phyloP scores from a whole-genome alignment of 1,140 invertebrate genomes.

The Neotoxoptera formosana region DNA sequence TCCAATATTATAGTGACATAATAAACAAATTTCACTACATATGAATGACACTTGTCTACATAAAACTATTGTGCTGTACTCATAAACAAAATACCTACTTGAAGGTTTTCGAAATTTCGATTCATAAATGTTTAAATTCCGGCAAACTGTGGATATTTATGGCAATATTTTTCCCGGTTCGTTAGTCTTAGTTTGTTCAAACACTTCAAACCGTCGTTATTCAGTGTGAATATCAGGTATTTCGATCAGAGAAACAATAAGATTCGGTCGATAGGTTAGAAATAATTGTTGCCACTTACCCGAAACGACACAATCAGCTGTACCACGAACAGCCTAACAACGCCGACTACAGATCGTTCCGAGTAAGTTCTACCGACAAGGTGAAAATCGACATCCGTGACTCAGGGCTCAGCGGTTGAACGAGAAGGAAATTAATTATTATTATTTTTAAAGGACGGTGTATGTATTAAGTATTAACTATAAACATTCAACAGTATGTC shows the following conservation, averaged over 20 bases:
- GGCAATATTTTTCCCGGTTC: neutral
- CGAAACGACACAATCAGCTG: neutral
- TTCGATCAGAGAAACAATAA: neutral
- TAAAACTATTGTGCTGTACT: neutral
- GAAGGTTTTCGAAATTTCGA: neutral
- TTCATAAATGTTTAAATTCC: neutral
- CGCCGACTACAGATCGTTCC: neutral
- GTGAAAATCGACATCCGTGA: neutral
- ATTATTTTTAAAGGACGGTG: neutral
- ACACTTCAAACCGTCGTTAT: neutral
- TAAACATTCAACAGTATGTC: no score
- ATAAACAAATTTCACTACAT: neutral
- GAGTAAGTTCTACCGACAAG: neutral
- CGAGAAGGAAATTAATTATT: neutral
- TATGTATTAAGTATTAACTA: neutral
- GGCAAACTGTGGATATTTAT: neutral
- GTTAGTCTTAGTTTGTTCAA: neutral
- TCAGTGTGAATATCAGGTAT: neutral
- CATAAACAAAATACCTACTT: neutral
- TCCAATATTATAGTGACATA: neutral
- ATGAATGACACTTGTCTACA: neutral
- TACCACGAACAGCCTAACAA: neutral
- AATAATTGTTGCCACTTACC: neutral
- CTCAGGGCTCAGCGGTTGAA: neutral
- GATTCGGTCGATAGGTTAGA: neutral